These are phyloP conservation scores for Geothlypis trichas DNA, from an alignment of 2,113 vertebrate species.

Conservation along the genomic window DNA sequence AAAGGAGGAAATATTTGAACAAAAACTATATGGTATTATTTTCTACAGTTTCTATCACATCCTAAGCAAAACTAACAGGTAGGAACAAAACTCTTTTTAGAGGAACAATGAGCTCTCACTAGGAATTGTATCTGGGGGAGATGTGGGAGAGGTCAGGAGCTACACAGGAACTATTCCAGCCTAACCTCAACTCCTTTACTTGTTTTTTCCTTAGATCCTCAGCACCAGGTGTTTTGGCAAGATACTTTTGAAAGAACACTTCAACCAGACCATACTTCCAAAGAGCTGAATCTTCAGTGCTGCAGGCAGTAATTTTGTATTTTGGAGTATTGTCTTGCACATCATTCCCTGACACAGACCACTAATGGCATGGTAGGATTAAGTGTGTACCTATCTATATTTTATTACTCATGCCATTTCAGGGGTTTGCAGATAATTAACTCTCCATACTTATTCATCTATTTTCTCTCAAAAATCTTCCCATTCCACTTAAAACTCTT, in stretches of 20 bases:
- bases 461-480: not conserved
- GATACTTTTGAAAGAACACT: not conserved
- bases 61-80: not conserved
- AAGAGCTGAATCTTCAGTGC: not conserved
- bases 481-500: not conserved
- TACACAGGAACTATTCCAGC: not conserved
- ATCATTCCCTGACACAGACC: not conserved
- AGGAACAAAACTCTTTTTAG: not conserved
- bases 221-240: not conserved
- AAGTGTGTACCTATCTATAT: not conserved
- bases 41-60: not conserved
- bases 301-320: not conserved
- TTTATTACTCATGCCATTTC: constrained; percentile 13
- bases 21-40: not conserved
- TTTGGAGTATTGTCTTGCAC: not conserved
- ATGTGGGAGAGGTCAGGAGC: not conserved
- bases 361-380: not conserved
- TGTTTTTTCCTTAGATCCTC: not conserved
- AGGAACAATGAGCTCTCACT: not conserved
- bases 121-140: not conserved
- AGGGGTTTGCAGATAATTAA: constrained; percentile 8
- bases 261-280: not conserved
- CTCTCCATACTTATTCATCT: not conserved
- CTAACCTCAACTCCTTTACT: not conserved
- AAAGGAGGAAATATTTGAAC: not conserved